These are phyloP conservation scores for Gari tellinella DNA, from an alignment of 2,888 invertebrate genomes.

Conservation along the genomic window DNA sequence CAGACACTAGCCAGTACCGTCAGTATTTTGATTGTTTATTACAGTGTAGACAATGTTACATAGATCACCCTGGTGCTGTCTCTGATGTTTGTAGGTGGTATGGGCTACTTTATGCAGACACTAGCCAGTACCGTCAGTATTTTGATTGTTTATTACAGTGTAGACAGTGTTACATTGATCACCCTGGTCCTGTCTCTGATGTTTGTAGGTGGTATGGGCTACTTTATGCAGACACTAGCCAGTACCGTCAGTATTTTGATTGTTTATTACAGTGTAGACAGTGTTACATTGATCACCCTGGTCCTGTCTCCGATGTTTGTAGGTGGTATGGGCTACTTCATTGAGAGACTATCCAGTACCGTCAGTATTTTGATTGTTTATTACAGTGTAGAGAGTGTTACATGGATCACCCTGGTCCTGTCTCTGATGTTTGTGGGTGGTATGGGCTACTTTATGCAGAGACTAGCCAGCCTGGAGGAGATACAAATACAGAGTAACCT, in stretches of 20 bases:
- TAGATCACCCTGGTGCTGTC: too few relatives aligned
- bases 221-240: constrained; percentile 89
- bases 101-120: too few relatives aligned
- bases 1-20: constrained; percentile 86
- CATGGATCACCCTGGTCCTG: constrained; percentile 91
- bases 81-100: too few relatives aligned
- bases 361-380: too few relatives aligned
- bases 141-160: constrained; percentile 65
- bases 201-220: constrained; percentile 92
- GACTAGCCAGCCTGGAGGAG: constrained; percentile 74
- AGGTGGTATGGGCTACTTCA: constrained; percentile 91
- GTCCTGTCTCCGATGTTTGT: constrained; percentile 92
- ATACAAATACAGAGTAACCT: constrained; percentile 66
- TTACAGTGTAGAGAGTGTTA: constrained; percentile 88
- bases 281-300: constrained; percentile 91
- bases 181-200: constrained; percentile 92
- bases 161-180: constrained; percentile 90
- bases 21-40: too few relatives aligned
- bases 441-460: constrained; percentile 93
- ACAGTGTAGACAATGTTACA: too few relatives aligned
- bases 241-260: too few relatives aligned
- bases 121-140: too few relatives aligned
- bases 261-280: constrained; percentile 85
- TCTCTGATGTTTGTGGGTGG: constrained; percentile 91
- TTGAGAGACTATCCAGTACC: constrained; percentile 87